Conservation (phyloP, 2,113 vertebrate genomes). For the Capreolus pygargus region DNA sequence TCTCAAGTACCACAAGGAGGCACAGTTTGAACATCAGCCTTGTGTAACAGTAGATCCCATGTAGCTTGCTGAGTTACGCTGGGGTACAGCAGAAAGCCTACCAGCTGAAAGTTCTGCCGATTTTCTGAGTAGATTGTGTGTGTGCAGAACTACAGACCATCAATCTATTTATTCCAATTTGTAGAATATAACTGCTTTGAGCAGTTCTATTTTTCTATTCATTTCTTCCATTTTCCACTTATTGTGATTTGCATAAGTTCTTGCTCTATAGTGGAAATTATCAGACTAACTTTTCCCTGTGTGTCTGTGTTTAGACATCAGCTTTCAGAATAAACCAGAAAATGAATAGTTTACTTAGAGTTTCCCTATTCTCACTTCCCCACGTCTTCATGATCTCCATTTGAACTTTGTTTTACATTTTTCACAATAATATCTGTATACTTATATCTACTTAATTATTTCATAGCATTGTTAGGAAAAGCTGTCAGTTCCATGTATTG, state of each 20-base stretch:
- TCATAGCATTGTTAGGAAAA: background rate
- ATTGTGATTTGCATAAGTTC: background rate
- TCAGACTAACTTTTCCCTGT: background rate
- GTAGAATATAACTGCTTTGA: background rate
- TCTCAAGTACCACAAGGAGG: background rate
- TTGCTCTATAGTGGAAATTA: background rate
- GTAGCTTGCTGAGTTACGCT: background rate
- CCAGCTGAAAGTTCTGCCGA: background rate
- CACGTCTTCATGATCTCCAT: background rate
- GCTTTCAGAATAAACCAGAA: conserved; percentile 8
- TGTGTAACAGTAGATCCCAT: background rate
- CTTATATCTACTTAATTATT: background rate
- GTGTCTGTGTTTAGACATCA: background rate
- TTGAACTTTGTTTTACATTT: background rate
- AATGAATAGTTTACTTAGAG: background rate
- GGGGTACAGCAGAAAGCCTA: background rate
- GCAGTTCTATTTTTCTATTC: background rate
- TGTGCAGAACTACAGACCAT: fast-evolving
- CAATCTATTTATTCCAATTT: background rate
- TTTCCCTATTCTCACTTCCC: background rate
- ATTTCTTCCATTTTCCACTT: background rate
- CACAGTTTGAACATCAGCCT: background rate
- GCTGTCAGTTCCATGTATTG: background rate
- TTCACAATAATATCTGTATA: background rate
- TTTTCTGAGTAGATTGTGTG: background rate